Evolutionary conservation across 1,140 invertebrate genomes (phyloP).

Genomic region (Caenorhabditis tropicalis): DNA sequence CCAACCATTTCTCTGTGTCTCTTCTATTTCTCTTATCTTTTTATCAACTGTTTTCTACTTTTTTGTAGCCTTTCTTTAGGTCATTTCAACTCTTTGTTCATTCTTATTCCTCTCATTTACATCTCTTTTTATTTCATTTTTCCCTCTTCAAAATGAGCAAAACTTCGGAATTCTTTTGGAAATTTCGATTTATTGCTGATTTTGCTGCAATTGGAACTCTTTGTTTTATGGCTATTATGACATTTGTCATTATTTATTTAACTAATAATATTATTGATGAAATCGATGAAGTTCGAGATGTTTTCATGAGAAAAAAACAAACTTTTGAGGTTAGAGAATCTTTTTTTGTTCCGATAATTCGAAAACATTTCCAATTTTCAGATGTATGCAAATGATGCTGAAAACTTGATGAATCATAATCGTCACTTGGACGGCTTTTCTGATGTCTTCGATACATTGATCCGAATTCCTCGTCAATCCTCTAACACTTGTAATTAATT

Average conservation of each 20-base stretch:
- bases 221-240: slow-evolving; percentile 33
- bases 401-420: not conserved
- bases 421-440: not conserved
- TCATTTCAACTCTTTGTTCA: slow-evolving; percentile 3
- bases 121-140: not conserved
- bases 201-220: slow-evolving; percentile 18
- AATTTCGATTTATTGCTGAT: slow-evolving; percentile 25
- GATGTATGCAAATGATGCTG: slow-evolving; percentile 24
- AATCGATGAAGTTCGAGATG: slow-evolving; percentile 16
- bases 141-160: not conserved
- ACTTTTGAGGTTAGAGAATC: not conserved
- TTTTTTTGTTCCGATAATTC: not conserved
- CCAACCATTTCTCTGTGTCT: not conserved
- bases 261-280: slow-evolving; percentile 33
- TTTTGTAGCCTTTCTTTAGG: not conserved
- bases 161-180: not conserved
- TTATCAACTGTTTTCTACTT: slow-evolving; percentile 32
- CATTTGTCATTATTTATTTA: slow-evolving; percentile 14
- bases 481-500: not conserved
- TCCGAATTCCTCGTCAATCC: not conserved
- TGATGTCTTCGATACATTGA: not conserved
- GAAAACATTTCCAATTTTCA: not conserved
- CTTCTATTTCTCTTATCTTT: not conserved
- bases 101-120: not conserved
- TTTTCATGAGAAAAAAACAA: not conserved